Conservation (phyloP, 2,113 vertebrate species). For the Lepisosteus oculatus region DNA sequence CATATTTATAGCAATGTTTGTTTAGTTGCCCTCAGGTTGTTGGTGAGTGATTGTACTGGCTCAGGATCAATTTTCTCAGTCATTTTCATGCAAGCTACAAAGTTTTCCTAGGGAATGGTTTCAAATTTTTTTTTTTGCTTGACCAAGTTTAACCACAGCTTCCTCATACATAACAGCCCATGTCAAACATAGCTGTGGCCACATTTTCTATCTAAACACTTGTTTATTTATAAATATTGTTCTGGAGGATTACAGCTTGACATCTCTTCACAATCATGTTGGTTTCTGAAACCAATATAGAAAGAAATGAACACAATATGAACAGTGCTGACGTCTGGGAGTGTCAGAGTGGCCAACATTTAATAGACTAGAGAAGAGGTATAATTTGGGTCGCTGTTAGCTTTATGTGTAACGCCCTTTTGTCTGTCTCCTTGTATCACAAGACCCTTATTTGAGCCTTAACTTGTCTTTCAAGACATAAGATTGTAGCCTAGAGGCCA, state of each 20-base stretch:
- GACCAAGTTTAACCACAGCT: constrained; percentile 5
- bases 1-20: background rate
- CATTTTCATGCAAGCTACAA: constrained; percentile 12
- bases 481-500: too few species aligned
- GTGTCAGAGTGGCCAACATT: background rate
- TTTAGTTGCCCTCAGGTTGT: constrained; percentile 4
- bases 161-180: constrained; percentile 6
- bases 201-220: background rate
- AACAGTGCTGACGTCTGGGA: background rate
- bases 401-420: background rate
- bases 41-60: background rate
- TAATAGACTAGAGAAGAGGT: background rate
- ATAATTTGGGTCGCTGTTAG: too few species aligned
- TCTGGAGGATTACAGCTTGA: background rate
- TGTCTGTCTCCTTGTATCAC: background rate
- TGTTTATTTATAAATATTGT: constrained; percentile 18
- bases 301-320: background rate
- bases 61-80: background rate
- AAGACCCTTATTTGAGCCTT: background rate
- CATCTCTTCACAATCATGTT: background rate
- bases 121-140: constrained; percentile 14
- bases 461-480: too few species aligned
- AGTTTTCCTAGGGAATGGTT: constrained; percentile 8
- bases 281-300: background rate
- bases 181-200: constrained; percentile 3